A percentile compares a stretch with the other conserved stretches of the same genome.
These are phyloP conservation scores for Meghimatium bilineatum DNA, from an alignment of 2,888 invertebrate species.

Conservation along the genomic window DNA sequence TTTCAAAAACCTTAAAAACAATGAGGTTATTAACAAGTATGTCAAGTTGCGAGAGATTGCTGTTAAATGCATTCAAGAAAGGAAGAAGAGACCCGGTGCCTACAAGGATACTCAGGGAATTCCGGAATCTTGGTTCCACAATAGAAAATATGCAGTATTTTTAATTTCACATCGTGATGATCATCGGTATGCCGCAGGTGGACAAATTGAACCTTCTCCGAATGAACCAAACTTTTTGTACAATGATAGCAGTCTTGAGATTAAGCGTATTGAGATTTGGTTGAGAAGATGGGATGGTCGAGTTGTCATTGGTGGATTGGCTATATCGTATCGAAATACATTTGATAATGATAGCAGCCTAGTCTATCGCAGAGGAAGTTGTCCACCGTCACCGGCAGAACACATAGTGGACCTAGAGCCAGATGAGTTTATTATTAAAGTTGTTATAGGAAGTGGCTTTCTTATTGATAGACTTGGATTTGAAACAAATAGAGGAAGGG, in stretches of 20 bases:
- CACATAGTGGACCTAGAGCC: slow-evolving; percentile 21
- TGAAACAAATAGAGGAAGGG: slow-evolving; percentile 31
- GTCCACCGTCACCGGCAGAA: neutral
- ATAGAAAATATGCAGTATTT: slow-evolving; percentile 1
- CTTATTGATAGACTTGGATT: slow-evolving; percentile 40
- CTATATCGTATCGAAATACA: neutral
- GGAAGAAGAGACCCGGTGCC: neutral
- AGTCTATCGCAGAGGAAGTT: neutral
- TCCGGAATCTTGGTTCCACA: slow-evolving; percentile 24
- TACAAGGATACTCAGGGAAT: neutral
- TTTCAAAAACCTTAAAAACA: slow-evolving; percentile 14
- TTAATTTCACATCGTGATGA: neutral
- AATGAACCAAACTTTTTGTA: neutral
- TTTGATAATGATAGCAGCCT: neutral
- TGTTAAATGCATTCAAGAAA: neutral
- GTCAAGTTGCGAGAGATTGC: slow-evolving; percentile 15
- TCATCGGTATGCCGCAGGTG: slow-evolving; percentile 28
- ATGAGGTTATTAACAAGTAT: slow-evolving; percentile 24
- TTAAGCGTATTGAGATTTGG: slow-evolving; percentile 30
- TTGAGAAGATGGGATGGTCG: slow-evolving; percentile 34
- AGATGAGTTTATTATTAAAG: slow-evolving; percentile 30
- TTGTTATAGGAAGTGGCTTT: slow-evolving; percentile 28
- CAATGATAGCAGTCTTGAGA: slow-evolving; percentile 27
- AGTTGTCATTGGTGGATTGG: slow-evolving; percentile 32
- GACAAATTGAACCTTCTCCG: slow-evolving; percentile 4